Base-by-base conservation (phyloP, 2,888 invertebrate genomes). In the Andrena fulva region DNA sequence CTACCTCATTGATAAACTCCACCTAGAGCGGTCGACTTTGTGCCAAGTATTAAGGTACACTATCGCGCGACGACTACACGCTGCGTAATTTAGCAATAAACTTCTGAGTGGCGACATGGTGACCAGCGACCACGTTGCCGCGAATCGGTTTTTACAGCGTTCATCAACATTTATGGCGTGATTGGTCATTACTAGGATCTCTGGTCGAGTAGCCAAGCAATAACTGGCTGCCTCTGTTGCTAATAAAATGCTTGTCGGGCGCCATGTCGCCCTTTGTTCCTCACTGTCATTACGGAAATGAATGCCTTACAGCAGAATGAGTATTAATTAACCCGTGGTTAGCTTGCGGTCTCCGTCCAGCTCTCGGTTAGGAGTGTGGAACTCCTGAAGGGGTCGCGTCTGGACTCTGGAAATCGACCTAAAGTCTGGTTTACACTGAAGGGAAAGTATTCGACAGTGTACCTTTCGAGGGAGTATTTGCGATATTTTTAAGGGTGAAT, bases 241-340 rank as follows among this genome's bases (percentile, higher is more conserved):
- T 83, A 80, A 83, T 77, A 77, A 80, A 85, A 42, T 82, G 27
- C n/a, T 8, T 48, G 54, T 20, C 42, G 60, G 54, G n/a, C 33
- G 10, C 33, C 29, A 31, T 59, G 35, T 50, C 50, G 69, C 16
- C 71, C 67, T 79, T 84, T 74, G 84, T 85, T 78, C 80, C 67
- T 50, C 54, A 24, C 82, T 79, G 77, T 66, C 71, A 85, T 85
- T 86, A 81, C 79, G 62, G 35, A 56, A 80, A 84, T 75, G 81
- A 78, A 79, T 54, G 71, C 66, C 79, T 69, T 76, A 66, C 64
- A 67, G 70, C 54, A 59, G 76, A 85, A 86, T 79, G 64, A 81
- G 82, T 85, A 86, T 86, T 86, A 86, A 86, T 86, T 86, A 86
- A 86, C 59, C 66, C 63, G 73, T 63, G 85, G 82, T 82, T 74